These are phyloP conservation scores for Hyles euphorbiae DNA, from an alignment of 1,140 invertebrate genomes.

Conservation along the genomic window DNA sequence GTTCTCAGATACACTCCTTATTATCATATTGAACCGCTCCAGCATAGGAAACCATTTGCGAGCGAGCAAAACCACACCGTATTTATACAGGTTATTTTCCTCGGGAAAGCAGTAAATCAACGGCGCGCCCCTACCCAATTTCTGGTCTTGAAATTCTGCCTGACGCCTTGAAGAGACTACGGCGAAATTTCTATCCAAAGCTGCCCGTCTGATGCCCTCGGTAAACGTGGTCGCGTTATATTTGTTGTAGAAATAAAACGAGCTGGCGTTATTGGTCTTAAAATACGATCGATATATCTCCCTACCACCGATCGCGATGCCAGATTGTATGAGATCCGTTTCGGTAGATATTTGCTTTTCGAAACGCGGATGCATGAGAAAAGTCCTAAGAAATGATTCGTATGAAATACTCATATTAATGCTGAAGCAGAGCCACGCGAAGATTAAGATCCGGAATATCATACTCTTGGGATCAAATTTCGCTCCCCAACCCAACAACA, in stretches of 20 bases:
- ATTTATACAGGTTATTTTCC: slow-evolving; percentile 67
- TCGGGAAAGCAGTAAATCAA: slow-evolving; percentile 67
- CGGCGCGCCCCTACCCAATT: slow-evolving; percentile 54
- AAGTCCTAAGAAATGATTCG: slow-evolving; percentile 70
- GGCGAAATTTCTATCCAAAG: slow-evolving; percentile 57
- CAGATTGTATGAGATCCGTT: slow-evolving; percentile 57
- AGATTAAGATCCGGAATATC: slow-evolving; percentile 64
- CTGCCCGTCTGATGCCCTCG: slow-evolving; percentile 55
- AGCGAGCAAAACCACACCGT: slow-evolving; percentile 60
- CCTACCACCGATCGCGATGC: slow-evolving; percentile 62
- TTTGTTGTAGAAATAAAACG: slow-evolving; percentile 67
- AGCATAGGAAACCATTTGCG: slow-evolving; percentile 68
- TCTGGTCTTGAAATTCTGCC: slow-evolving; percentile 61
- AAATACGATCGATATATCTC: slow-evolving; percentile 69
- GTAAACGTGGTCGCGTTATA: slow-evolving; percentile 61
- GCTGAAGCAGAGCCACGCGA: slow-evolving; percentile 68
- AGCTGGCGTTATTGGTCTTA: slow-evolving; percentile 61
- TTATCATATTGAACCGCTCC: slow-evolving; percentile 63
- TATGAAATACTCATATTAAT: slow-evolving; percentile 71
- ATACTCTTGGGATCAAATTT: slow-evolving; percentile 59
- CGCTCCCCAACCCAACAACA: slow-evolving; percentile 69
- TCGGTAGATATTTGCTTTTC: slow-evolving; percentile 68
- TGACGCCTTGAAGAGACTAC: slow-evolving; percentile 67
- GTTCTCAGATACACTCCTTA: slow-evolving; percentile 67
- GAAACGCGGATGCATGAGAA: slow-evolving; percentile 70